phyloP scores from a whole-genome alignment of 1,140 invertebrate species.

The Caenorhabditis briggsae region DNA sequence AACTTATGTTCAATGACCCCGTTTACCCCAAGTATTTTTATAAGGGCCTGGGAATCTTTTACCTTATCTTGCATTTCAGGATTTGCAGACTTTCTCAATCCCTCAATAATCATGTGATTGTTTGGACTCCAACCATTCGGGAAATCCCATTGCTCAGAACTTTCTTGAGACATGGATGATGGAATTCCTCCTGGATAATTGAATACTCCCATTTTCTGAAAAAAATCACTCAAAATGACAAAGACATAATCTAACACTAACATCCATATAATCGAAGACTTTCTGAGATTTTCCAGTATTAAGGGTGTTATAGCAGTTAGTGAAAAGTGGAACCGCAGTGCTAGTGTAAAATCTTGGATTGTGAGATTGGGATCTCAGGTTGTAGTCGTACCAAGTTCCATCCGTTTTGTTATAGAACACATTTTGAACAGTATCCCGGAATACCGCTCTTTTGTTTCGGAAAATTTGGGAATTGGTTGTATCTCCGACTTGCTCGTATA shows the following conservation, averaged over 20 bases:
- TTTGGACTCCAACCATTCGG: constrained; percentile 93
- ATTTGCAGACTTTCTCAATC: constrained; percentile 80
- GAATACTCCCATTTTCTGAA: constrained; percentile 80
- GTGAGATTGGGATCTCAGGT: constrained; percentile 82
- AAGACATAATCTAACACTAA: background rate
- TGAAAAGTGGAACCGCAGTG: constrained; percentile 89
- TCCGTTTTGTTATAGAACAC: constrained; percentile 87
- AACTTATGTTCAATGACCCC: constrained; percentile 29
- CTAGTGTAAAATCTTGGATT: constrained; percentile 87
- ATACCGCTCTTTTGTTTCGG: constrained; percentile 81
- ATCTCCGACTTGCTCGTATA: constrained; percentile 76
- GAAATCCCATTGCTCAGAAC: constrained; percentile 93
- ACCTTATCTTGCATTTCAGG: constrained; percentile 64
- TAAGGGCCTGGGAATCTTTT: background rate
- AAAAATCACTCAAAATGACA: background rate
- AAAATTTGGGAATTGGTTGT: constrained; percentile 81
- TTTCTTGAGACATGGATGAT: constrained; percentile 84
- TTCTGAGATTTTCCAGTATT: constrained; percentile 80
- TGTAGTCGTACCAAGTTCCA: constrained; percentile 88
- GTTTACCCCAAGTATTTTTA: constrained; percentile 25
- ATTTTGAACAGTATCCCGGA: constrained; percentile 81
- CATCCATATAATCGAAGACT: constrained; percentile 82
- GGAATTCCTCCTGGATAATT: constrained; percentile 85
- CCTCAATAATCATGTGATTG: constrained; percentile 86
- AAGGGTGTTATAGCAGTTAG: constrained; percentile 79